phyloP scores from a whole-genome alignment of 2,888 invertebrate genomes.

The Leucania comma region DNA sequence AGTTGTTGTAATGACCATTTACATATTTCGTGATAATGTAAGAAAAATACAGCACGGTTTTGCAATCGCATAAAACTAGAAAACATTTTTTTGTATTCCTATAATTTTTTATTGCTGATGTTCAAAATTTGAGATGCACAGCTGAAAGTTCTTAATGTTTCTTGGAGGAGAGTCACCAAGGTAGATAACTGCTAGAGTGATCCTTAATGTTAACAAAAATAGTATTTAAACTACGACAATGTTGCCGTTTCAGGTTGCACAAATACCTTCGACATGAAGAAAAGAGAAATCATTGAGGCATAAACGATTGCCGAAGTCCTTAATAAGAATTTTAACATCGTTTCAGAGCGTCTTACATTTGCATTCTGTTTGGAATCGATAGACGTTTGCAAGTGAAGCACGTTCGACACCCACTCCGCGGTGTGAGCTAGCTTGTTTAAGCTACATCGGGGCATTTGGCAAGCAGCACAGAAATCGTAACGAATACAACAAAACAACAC shows the following conservation, averaged over 20 bases:
- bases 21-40: constrained; percentile 40
- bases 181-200: no score
- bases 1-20: constrained; percentile 33
- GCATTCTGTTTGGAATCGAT: constrained; percentile 15
- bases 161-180: background rate
- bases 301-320: constrained; percentile 6
- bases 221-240: background rate
- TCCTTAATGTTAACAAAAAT: background rate
- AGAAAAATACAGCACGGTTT: constrained; percentile 30
- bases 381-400: constrained; percentile 27
- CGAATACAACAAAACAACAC: constrained; percentile 76
- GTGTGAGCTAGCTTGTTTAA: constrained; percentile 25
- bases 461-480: constrained; percentile 64
- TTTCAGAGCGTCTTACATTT: constrained; percentile 3
- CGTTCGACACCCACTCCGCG: constrained; percentile 3
- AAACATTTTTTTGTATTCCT: background rate
- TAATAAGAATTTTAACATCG: constrained; percentile 11
- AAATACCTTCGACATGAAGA: background rate
- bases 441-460: constrained; percentile 37
- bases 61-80: constrained; percentile 19
- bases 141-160: background rate
- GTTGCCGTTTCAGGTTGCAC: background rate
- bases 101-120: background rate
- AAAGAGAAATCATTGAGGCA: constrained; percentile 13
- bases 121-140: no score